Base-by-base conservation (phyloP, 2,888 invertebrate genomes). In the Corbicula japonica region DNA sequence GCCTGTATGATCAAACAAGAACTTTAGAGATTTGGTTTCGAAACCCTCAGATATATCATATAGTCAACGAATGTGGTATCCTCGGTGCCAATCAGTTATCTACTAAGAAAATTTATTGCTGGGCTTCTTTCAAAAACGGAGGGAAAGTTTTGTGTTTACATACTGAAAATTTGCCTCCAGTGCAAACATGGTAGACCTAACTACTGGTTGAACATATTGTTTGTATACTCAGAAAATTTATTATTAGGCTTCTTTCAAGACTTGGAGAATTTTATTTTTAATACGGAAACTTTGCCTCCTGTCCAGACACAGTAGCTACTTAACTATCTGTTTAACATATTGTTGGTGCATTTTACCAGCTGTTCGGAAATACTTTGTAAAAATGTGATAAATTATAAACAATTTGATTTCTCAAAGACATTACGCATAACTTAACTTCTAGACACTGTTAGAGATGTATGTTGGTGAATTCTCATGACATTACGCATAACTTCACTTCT, bases 131-230 rank as follows among this genome's bases (percentile, higher is more conserved):
- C 52, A 54, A 65, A n/a, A 26, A 61, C 41, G 23, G 18, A 1
- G 73, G 78, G 0, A n/a, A 32, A 35, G n/a, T 52, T 38, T 35
- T 78, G 2, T 50, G 62, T 10, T 41, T 78, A 15, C 41, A 60
- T 38, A 69, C 70, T 6, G 70, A 74, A 26, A 70, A 35, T 26
- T 41, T 78, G 18, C 72, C 69, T 5, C 69, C 78, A 15, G 69
- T 63, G 28, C 74, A 78, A 34, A 60, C 63, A 1, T 78, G 78
- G 78, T 78, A 65, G 60, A 6, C 2, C n/a, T n/a, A n/a, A n/a
- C n/a, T n/a, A n/a, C n/a, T n/a, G n/a, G n/a, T n/a, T n/a, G n/a
- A n/a, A n/a, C n/a, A n/a, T n/a, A n/a, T n/a, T 50, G 12, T n/a
- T 2, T 2, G 48, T 38, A 38, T 12, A 8, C 8, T 38, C 41